Evolutionary conservation across 2,888 invertebrate genomes (phyloP), one percentile per base, ranked within the genome.

Genomic region (Drosophila mettleri): DNA sequence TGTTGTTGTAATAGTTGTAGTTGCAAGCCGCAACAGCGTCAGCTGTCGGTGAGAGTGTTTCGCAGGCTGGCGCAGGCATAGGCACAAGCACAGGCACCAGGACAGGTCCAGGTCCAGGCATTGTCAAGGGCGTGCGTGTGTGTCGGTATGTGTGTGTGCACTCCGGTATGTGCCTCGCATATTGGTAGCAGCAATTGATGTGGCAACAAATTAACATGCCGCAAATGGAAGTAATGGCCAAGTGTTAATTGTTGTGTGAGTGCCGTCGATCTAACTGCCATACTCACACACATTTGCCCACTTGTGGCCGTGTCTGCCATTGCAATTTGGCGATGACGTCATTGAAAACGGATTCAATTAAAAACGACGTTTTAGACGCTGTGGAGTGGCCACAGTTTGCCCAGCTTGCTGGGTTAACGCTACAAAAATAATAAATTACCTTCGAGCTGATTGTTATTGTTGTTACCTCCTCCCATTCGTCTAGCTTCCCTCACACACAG

Each of bases 191-290:
- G 78, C 88, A 85, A 85, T 86, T 89, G 89, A 90, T 90, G 88
- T 90, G 91, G 86, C 88, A 89, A 91, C 91, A 91, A 91, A 91
- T 91, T 90, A 91, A 90, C 91, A 90, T 90, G 88, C 90, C 91
- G 66, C 91, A 89, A 86, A 89, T 89, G 90, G 85, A 89, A 86
- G 80, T 84, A 87, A 86, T 88, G 89, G 88, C 79, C 89, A 86
- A 88, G 89, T 86, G 89, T 88, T 88, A 86, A 86, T 86, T 86
- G 85, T 69, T 73, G 74, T 77, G 74, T 75, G 79, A 72, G 79
- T 68, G 69, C 63, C 48, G 57, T 51, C 29, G 57, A 45, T 22
- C 66, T 54, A 52, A 38, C 55, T 54, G 53, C 27, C 49, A 52
- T 34, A 49, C 51, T 48, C 34, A 31, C 57, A 49, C 45, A 69